A percentile compares a stretch with the other conserved stretches of the same genome.
Conservation (phyloP, 2,888 invertebrate genomes). For the Cistogaster globosa region DNA sequence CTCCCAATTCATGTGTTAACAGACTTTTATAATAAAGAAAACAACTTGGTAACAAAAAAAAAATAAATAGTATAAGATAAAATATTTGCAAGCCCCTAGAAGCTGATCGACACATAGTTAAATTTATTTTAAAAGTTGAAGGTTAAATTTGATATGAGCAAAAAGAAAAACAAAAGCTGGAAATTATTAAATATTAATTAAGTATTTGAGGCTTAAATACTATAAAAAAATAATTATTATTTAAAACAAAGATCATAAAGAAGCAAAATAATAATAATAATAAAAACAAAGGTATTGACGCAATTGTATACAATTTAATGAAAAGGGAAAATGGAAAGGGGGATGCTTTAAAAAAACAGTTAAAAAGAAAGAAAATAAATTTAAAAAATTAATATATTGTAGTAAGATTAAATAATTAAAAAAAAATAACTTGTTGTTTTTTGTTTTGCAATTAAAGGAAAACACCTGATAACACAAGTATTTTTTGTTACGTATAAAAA, state of each 20-base stretch:
- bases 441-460: slow-evolving; percentile 25
- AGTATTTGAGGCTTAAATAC: no score
- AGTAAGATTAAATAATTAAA: no score
- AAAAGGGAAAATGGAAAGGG: not conserved
- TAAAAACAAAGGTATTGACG: slow-evolving; percentile 52
- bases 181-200: no score
- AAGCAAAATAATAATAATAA: slow-evolving; percentile 25
- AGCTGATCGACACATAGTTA: not conserved
- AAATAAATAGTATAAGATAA: not conserved
- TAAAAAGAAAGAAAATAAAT: slow-evolving; percentile 6
- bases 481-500: slow-evolving; percentile 1
- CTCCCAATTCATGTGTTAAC: no score
- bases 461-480: slow-evolving; percentile 35
- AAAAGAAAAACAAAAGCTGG: not conserved
- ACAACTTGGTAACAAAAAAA: no score
- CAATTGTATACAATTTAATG: slow-evolving; percentile 29
- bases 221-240: not conserved
- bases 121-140: not conserved
- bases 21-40: no score
- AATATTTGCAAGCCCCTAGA: not conserved
- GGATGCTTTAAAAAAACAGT: slow-evolving; percentile 18
- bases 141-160: not conserved
- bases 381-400: no score
- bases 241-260: not conserved
- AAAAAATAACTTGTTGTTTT: no score